These are phyloP conservation scores for Solen grandis DNA, from an alignment of 1,140 invertebrate species.

Conservation along the genomic window DNA sequence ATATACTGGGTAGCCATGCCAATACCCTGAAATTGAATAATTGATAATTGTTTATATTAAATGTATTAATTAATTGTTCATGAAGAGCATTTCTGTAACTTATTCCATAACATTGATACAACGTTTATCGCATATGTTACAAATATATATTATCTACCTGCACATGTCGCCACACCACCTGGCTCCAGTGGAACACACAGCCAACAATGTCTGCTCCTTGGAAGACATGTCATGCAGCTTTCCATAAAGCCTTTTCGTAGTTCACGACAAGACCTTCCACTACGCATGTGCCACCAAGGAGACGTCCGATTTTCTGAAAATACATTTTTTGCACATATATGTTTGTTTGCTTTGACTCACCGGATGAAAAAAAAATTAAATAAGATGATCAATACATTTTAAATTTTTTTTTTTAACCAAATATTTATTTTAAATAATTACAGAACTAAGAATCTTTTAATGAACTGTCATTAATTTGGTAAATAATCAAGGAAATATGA, in stretches of 20 bases:
- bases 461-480: too few relatives aligned
- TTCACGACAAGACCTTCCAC: background rate
- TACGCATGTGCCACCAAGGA: background rate
- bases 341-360: too few relatives aligned
- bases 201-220: background rate
- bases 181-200: background rate
- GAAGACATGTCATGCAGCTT: background rate
- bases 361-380: too few relatives aligned
- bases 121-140: background rate
- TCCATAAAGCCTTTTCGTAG: background rate
- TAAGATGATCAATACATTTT: too few relatives aligned
- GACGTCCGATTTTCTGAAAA: background rate
- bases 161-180: background rate
- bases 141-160: background rate
- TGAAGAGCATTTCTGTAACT: background rate
- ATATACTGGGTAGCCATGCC: constrained; percentile 6
- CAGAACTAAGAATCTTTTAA: too few relatives aligned
- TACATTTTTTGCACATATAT: too few relatives aligned
- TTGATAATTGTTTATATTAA: too few relatives aligned
- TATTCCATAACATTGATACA: constrained; percentile 1
- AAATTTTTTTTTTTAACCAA: too few relatives aligned
- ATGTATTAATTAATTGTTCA: background rate
- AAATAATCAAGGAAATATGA: too few relatives aligned
- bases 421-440: too few relatives aligned
- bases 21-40: background rate